These are phyloP conservation scores for Pseudomugil gertrudae DNA, from an alignment of 2,797 vertebrate genomes.

Conservation along the genomic window DNA sequence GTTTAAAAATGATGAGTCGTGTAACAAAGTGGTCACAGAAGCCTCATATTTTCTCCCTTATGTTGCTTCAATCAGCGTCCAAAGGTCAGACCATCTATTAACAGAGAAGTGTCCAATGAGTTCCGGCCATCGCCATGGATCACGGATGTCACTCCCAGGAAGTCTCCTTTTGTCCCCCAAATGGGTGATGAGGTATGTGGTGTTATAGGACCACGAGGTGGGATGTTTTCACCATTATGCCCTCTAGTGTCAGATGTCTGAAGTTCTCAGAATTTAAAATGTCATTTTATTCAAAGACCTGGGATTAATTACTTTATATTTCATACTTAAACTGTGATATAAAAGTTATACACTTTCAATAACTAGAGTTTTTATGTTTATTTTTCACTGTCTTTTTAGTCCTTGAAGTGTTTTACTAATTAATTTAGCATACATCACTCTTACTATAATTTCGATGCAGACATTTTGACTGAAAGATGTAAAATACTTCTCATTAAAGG, in stretches of 20 bases:
- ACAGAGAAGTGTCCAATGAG: constrained; percentile 86
- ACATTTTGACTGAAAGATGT: background rate
- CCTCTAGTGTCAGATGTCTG: background rate
- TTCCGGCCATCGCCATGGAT: constrained; percentile 94
- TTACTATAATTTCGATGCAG: background rate
- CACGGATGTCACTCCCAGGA: constrained; percentile 92
- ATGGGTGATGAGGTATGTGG: constrained; percentile 95
- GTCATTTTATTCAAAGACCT: background rate
- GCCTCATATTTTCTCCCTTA: background rate
- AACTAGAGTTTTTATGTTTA: no score
- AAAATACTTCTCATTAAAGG: no score
- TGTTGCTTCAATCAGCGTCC: constrained; percentile 66
- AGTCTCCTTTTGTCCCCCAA: constrained; percentile 96
- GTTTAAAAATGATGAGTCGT: constrained; percentile 37
- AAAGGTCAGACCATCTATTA: constrained; percentile 79
- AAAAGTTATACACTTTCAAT: no score
- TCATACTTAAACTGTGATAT: no score
- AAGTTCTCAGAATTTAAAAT: background rate
- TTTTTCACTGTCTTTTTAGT: background rate
- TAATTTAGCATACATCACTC: no score
- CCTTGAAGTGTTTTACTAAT: no score
- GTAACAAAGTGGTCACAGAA: background rate
- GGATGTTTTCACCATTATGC: background rate
- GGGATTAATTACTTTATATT: no score
- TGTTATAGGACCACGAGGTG: background rate